Conservation (phyloP, 2,113 vertebrate species). For the Xerus inauris region DNA sequence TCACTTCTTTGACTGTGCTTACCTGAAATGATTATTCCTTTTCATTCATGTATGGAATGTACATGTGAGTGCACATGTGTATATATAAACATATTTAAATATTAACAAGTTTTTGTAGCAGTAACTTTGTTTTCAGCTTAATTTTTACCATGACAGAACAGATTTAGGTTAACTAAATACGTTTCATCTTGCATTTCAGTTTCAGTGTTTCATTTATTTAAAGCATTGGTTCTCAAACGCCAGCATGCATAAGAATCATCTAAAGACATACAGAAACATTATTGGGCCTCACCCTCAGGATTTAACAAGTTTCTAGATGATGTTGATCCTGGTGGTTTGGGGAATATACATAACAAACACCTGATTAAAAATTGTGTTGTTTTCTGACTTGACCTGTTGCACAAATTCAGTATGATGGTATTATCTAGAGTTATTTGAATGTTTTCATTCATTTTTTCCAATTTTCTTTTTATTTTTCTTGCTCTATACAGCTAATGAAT, state of each 20-base stretch:
- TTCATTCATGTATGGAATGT: neutral
- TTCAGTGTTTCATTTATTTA: conserved; percentile 26
- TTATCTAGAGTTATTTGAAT: neutral
- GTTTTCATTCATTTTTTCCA: neutral
- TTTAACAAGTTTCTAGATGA: conserved; percentile 6
- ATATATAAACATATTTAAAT: neutral
- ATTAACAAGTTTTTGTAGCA: neutral
- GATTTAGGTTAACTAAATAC: conserved; percentile 11
- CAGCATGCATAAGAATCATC: neutral
- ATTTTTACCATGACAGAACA: neutral
- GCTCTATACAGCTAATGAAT: neutral
- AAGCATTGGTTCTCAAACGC: conserved; percentile 14
- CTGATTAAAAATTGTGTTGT: neutral
- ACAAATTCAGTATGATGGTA: neutral
- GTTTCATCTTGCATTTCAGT: conserved; percentile 22
- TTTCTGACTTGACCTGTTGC: conserved; percentile 2
- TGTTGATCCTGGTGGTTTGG: neutral
- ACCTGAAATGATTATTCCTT: neutral
- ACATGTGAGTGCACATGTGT: neutral
- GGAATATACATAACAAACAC: neutral
- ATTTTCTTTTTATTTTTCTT: neutral
- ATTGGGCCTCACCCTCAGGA: neutral
- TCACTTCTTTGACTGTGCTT: neutral
- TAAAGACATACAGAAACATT: neutral
- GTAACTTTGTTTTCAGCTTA: conserved; percentile 30